Evolutionary conservation across 2,797 vertebrate species (phyloP), one percentile per base, ranked within the genome.

Genomic region (Alectoris magna): DNA sequence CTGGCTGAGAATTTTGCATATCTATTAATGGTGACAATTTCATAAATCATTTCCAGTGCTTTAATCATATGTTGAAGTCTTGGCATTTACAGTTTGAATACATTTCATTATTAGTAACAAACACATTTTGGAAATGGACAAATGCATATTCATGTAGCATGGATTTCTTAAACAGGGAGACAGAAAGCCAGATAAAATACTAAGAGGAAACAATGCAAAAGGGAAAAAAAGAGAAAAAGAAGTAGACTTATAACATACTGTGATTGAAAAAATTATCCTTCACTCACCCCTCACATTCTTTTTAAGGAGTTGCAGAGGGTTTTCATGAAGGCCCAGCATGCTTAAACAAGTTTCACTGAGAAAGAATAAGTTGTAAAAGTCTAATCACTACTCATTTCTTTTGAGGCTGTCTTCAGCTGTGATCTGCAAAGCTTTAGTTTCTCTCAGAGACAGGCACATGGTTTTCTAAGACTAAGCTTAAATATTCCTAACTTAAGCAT

Each of bases 311-410:
- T 93, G 84, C 71, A 86, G 93, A 93, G 93, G 87, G 93, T 91
- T 96, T 94, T 94, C 88, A 95, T 93, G 91, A 94, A 91, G 84
- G 81, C 96, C 44, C 91, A 89, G 94, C 91, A 96, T 85, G 94
- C 69, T 92, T 94, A 90, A 95, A 92, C 89, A 94, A 96, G 93
- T 93, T 94, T 92, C 89, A 93, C 90, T 88, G 70, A 84, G 77
- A 95, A 96, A 94, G 94, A 96, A 95, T 96, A 96, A 96, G 91
- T 85, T 93, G 93, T 95, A 94, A 95, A 95, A 96, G 90, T 89
- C 87, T 92, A 96, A 89, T 75, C 87, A 75, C 87, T 68, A 92
- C 84, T 93, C 66, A 68, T 91, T 95, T 90, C 89, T 92, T 95
- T 70, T 87, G 83, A 84, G 85, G 58, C 83, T 95, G 91, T 94